Conservation (phyloP, 2,888 invertebrate species). For the Linnaemya tessellans region DNA sequence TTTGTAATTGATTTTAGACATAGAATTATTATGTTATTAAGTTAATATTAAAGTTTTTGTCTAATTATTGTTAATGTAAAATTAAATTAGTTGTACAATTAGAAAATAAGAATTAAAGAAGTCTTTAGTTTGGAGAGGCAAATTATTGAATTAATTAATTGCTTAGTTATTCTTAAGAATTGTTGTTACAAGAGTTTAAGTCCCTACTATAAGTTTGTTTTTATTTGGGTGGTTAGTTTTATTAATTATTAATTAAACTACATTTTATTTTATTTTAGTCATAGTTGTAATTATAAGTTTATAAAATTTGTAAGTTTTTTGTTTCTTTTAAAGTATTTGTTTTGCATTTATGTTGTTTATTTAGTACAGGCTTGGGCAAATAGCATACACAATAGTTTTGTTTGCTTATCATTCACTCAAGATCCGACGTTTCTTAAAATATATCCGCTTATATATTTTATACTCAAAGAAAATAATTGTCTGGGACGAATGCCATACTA, state of each 20-base stretch:
- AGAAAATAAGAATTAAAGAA: slow-evolving; percentile 19
- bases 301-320: slow-evolving; percentile 48
- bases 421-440: not conserved
- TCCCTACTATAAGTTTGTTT: slow-evolving; percentile 41
- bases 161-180: slow-evolving; percentile 43
- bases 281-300: slow-evolving; percentile 39
- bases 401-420: not conserved
- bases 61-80: slow-evolving; percentile 44
- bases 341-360: slow-evolving; percentile 21
- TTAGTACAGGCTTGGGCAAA: slow-evolving; percentile 6
- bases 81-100: slow-evolving; percentile 35
- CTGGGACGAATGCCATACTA: not conserved
- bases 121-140: slow-evolving; percentile 43
- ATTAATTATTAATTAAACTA: slow-evolving; percentile 63
- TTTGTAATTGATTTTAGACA: slow-evolving; percentile 41
- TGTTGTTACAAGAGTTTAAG: slow-evolving; percentile 34
- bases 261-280: slow-evolving; percentile 27
- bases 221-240: slow-evolving; percentile 67
- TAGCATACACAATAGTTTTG: not conserved
- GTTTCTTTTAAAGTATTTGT: slow-evolving; percentile 42
- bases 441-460: not conserved
- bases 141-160: slow-evolving; percentile 46
- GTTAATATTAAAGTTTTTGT: slow-evolving; percentile 24
- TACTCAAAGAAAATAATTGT: slow-evolving; percentile 1
- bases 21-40: not conserved